Conservation (phyloP, 2,113 vertebrate genomes). For the Pseudopodoces humilis region DNA sequence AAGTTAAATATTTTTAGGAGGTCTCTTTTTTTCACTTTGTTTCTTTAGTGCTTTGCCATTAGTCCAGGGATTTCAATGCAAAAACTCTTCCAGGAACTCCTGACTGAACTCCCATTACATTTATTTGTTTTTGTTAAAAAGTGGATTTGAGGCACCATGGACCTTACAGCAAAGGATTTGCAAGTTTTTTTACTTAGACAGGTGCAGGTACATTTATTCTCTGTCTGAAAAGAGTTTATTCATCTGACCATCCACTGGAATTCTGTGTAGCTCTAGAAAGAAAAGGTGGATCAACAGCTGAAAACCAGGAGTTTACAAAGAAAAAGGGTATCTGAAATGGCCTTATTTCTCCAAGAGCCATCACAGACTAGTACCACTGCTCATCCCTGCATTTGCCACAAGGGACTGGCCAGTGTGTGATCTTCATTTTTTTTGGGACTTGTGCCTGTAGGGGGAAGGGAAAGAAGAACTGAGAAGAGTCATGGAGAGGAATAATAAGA, state of each 20-base stretch:
- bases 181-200: not conserved
- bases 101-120: not conserved
- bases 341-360: not conserved
- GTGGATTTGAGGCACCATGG: not conserved
- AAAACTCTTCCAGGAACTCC: not conserved
- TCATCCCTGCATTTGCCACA: not conserved
- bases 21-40: not conserved
- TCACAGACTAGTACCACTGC: not conserved
- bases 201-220: not conserved
- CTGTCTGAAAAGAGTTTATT: not conserved
- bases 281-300: not conserved
- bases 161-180: not conserved
- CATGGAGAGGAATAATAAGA: not conserved
- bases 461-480: not conserved
- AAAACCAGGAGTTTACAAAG: not conserved
- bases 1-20: not conserved
- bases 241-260: not conserved
- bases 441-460: not conserved
- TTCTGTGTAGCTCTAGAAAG: not conserved
- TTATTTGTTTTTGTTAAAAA: not conserved
- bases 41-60: not conserved
- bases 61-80: not conserved
- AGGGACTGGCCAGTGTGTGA: not conserved
- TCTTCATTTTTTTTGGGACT: not conserved
- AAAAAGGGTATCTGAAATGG: not conserved